Evolutionary conservation across 2,113 vertebrate genomes (phyloP).

Genomic region (Collichthys lucidus): DNA sequence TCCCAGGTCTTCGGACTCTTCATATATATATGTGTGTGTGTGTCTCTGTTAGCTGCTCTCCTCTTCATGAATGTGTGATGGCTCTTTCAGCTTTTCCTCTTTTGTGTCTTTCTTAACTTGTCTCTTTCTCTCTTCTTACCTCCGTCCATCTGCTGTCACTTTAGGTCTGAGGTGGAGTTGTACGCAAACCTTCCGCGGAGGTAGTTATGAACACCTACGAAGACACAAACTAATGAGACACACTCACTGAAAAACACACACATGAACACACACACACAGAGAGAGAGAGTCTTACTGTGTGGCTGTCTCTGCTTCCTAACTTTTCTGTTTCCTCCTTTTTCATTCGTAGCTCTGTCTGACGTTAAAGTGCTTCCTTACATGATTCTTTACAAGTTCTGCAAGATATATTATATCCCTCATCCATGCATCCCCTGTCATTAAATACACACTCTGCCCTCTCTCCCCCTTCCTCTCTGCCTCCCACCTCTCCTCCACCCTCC

Average conservation of each 20-base stretch:
- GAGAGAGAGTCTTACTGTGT: slow-evolving; percentile 22
- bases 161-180: slow-evolving; percentile 86
- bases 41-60: slow-evolving; percentile 45
- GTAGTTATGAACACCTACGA: slow-evolving; percentile 78
- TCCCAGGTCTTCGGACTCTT: slow-evolving; percentile 52
- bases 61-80: slow-evolving; percentile 64
- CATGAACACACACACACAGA: neutral
- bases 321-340: slow-evolving; percentile 56
- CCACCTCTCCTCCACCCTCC: slow-evolving; percentile 9
- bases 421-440: neutral
- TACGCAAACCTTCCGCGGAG: slow-evolving; percentile 85
- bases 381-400: neutral
- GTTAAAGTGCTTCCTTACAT: slow-evolving; percentile 5
- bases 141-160: slow-evolving; percentile 74
- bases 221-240: slow-evolving; percentile 50
- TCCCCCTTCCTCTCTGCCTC: slow-evolving; percentile 18
- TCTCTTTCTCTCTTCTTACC: slow-evolving; percentile 63
- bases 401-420: slow-evolving; percentile 17
- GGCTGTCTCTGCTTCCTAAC: slow-evolving; percentile 45
- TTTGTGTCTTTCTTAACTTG: slow-evolving; percentile 60
- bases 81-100: slow-evolving; percentile 57
- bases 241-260: slow-evolving; percentile 38
- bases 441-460: neutral
- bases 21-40: slow-evolving; percentile 48
- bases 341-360: slow-evolving; percentile 26